Percentiles rank a stretch among this genome's conserved stretches.
Evolutionary conservation across 2,113 vertebrate genomes (phyloP).

Genomic region (Smithornis capensis): DNA sequence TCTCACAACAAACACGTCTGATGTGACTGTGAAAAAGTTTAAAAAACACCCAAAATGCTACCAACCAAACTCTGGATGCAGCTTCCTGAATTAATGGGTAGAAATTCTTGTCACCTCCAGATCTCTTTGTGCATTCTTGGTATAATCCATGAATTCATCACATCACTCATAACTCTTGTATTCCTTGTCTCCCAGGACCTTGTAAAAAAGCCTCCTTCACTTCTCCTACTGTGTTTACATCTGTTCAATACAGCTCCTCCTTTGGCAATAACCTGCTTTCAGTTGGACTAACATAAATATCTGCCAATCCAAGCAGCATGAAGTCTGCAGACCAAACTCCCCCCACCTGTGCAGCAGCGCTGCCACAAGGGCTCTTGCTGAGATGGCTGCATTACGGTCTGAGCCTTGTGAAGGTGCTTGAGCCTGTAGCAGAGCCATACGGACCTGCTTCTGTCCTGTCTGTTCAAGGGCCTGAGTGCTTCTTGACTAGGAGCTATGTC

Average conservation of each 20-base stretch:
- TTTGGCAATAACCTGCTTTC: neutral
- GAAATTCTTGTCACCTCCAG: neutral
- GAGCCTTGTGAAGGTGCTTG: neutral
- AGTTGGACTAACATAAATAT: neutral
- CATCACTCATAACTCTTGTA: neutral
- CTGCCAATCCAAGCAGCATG: neutral
- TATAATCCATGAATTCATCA: neutral
- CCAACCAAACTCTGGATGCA: neutral
- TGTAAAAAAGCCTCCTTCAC: neutral
- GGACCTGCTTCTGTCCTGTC: neutral
- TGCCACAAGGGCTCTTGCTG: neutral
- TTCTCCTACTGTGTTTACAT: slow-evolving; percentile 25
- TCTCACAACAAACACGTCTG: neutral
- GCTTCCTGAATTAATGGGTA: neutral
- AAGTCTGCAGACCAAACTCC: neutral
- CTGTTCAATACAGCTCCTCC: neutral
- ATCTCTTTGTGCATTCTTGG: neutral
- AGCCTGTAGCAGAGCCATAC: neutral
- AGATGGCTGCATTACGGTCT: neutral
- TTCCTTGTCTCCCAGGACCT: neutral
- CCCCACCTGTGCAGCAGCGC: neutral
- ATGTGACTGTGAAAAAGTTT: neutral
- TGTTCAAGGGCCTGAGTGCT: neutral
- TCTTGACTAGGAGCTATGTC: neutral
- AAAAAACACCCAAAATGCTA: neutral